Evolutionary conservation across 2,888 invertebrate genomes (phyloP), one percentile per base, ranked within the genome.

Genomic region (Hybos culiciformis): DNA sequence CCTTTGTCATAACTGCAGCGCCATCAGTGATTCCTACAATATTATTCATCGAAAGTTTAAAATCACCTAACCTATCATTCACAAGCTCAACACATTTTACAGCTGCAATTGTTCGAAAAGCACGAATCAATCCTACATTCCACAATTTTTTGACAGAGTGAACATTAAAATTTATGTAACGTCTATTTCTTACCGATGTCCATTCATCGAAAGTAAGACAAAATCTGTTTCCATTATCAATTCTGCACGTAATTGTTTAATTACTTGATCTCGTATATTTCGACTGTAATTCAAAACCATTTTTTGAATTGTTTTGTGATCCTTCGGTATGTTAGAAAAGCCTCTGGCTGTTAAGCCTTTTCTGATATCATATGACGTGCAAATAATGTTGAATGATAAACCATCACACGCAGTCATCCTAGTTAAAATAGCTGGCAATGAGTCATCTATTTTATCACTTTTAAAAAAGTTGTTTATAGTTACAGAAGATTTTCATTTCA

Each of bases 131-230:
- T n/a, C 43, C 43, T 6, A 43, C 14, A 34, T 43, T 43, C 17
- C 33, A 43, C 20, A 39, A 33, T 34, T 20, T 21, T 19, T 32
- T 8, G 12, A 17, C 12, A 6, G 43, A 33, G 21, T 43, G 24
- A 17, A 43, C 19, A 43, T 39, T 43, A 2, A 43, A 24, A 33
- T 43, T 43, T 24, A 39, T 33, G 19, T 33, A 43, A 4, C 26
- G 32, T 6, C 39, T 14, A 33, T 43, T 39, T 33, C 34, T 15
- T 8, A 43, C 11, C 18, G 33, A 33, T 26, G 39, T 43, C 43
- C 39, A 43, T 34, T 43, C 33, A 19, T 33, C 43, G 24, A 38
- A 43, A 9, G 43, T 43, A 7, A 43, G 7, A 19, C 43, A 39
- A 7, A 39, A 43, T 33, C 11, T 12, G 33, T 38, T 7, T 4